Percentiles rank a stretch among this genome's conserved stretches.
phyloP scores from a whole-genome alignment of 2,888 invertebrate genomes.

The Ischnura elegans region DNA sequence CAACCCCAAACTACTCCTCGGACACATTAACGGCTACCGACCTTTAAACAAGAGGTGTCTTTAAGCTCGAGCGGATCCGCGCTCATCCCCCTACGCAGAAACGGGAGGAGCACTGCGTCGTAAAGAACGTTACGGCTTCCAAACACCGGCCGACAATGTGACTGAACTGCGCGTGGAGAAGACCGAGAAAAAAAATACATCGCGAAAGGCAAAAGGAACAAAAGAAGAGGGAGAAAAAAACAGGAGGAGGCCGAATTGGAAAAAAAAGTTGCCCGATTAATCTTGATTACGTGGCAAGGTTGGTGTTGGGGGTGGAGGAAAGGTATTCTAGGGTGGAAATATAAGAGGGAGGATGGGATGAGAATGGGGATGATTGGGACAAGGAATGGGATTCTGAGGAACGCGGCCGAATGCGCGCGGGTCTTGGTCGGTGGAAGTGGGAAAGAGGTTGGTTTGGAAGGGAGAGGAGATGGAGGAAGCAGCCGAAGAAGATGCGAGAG shows the following conservation, averaged over 20 bases:
- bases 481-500: background rate
- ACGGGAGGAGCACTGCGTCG: too few species aligned
- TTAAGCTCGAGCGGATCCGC: too few species aligned
- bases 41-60: too few species aligned
- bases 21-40: too few species aligned
- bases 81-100: too few species aligned
- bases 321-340: background rate
- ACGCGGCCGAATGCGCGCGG: too few species aligned
- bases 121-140: too few species aligned
- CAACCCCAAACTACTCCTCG: too few species aligned
- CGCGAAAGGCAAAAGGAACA: background rate
- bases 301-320: background rate
- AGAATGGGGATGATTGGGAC: background rate
- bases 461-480: background rate
- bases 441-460: background rate
- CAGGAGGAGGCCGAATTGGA: background rate
- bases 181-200: background rate
- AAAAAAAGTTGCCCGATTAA: background rate
- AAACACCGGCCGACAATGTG: too few species aligned
- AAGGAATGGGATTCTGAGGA: too few species aligned
- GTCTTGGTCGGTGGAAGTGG: background rate
- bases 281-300: background rate
- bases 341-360: background rate
- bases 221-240: background rate
- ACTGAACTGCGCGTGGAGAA: too few species aligned